These are phyloP conservation scores for Bombus affinis DNA, from an alignment of 1,140 invertebrate species.

Conservation along the genomic window DNA sequence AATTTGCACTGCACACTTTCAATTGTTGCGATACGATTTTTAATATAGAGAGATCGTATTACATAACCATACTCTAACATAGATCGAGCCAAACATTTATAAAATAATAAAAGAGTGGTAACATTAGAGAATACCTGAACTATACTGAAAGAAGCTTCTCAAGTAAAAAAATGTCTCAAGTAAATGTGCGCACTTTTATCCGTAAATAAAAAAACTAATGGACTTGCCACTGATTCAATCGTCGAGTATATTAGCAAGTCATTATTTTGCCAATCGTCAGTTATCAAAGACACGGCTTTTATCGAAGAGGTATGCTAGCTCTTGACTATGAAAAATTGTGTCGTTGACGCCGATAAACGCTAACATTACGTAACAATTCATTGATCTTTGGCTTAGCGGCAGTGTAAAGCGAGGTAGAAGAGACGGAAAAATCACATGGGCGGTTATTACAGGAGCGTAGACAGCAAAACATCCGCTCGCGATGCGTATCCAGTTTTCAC, in stretches of 20 bases:
- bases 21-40: too few relatives aligned
- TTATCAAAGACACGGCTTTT: neutral
- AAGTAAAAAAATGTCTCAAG: neutral
- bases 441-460: neutral
- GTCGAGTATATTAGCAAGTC: neutral
- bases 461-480: neutral
- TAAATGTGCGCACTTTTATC: neutral
- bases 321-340: neutral
- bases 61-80: too few relatives aligned
- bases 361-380: constrained; percentile 20
- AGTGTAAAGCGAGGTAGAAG: neutral
- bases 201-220: neutral
- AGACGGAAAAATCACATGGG: neutral
- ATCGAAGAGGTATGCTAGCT: neutral
- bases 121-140: neutral
- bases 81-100: too few relatives aligned
- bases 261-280: neutral
- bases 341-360: neutral
- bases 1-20: too few relatives aligned
- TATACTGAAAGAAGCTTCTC: neutral
- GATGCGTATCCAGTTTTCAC: neutral
- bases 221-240: too few relatives aligned
- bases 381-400: constrained; percentile 22
- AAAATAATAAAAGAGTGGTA: too few relatives aligned
- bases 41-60: too few relatives aligned